Evolutionary conservation across 1,140 invertebrate genomes (phyloP).

Genomic region (Pygmarrhopalites habei): DNA sequence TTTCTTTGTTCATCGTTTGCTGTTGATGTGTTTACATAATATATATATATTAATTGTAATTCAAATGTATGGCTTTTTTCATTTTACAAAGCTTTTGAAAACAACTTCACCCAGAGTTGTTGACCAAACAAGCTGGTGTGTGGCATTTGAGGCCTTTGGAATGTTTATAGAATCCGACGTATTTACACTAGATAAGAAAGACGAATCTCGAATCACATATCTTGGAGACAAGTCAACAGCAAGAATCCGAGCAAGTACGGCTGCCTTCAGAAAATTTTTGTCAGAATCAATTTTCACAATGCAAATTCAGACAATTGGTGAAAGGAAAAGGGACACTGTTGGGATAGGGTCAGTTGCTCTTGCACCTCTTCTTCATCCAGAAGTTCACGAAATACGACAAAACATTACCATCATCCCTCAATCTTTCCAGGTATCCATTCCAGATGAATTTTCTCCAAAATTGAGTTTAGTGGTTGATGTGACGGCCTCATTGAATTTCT

Average conservation of each 20-base stretch:
- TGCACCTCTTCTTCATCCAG: background rate
- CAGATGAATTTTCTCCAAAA: no score
- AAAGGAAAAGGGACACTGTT: background rate
- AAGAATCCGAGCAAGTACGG: constrained; percentile 20
- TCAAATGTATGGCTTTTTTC: background rate
- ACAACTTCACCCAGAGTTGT: background rate
- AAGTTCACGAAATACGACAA: background rate
- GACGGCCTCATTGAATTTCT: no score
- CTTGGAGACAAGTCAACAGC: constrained; percentile 33
- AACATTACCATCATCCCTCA: background rate
- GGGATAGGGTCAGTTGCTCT: background rate
- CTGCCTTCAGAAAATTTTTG: constrained; percentile 4
- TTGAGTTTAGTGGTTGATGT: no score
- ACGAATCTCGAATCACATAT: constrained; percentile 11
- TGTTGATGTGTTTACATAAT: background rate
- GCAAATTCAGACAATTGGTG: background rate
- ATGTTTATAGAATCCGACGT: constrained; percentile 21
- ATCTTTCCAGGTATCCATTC: no score
- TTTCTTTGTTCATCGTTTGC: background rate
- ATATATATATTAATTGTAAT: background rate
- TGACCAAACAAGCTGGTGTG: constrained; percentile 6
- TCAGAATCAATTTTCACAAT: background rate
- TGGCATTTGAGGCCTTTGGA: constrained; percentile 21
- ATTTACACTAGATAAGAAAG: constrained; percentile 13
- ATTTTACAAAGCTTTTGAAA: constrained; percentile 1